These are phyloP conservation scores for Brassicogethes aeneus DNA, from an alignment of 2,888 invertebrate genomes.

Conservation along the genomic window DNA sequence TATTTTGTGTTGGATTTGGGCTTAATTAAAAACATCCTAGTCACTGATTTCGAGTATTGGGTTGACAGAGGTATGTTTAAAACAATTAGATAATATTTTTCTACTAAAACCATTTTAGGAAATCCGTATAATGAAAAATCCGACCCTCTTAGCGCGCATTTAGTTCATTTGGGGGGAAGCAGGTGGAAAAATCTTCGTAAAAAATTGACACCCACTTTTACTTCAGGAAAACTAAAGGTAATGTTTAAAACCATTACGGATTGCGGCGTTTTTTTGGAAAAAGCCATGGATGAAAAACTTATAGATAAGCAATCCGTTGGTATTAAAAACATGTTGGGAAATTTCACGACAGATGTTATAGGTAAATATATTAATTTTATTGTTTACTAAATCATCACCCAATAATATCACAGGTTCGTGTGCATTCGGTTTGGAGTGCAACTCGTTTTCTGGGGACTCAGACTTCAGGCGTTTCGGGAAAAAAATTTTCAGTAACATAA, in stretches of 20 bases:
- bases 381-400: too few species aligned
- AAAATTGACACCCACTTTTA: conserved; percentile 51
- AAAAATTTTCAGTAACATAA: conserved; percentile 7
- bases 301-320: conserved; percentile 7
- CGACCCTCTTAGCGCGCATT: conserved; percentile 18
- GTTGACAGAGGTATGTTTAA: conserved; percentile 9
- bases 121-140: conserved; percentile 9
- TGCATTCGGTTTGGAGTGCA: conserved; percentile 50
- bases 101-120: too few species aligned
- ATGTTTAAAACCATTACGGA: conserved; percentile 52
- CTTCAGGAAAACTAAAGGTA: conserved; percentile 53
- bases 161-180: conserved; percentile 26
- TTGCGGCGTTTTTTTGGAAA: conserved; percentile 33
- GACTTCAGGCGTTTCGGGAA: conserved; percentile 31
- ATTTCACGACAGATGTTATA: conserved; percentile 49
- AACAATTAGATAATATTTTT: too few species aligned
- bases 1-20: conserved; percentile 10
- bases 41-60: conserved; percentile 13
- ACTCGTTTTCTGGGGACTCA: conserved; percentile 45
- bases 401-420: conserved; percentile 37
- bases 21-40: conserved; percentile 10
- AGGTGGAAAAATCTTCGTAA: conserved; percentile 17
- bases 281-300: conserved; percentile 2
- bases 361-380: too few species aligned
- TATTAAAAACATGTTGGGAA: conserved; percentile 43